phyloP scores from a whole-genome alignment of 2,888 invertebrate genomes.

The Hydriomena furcata region DNA sequence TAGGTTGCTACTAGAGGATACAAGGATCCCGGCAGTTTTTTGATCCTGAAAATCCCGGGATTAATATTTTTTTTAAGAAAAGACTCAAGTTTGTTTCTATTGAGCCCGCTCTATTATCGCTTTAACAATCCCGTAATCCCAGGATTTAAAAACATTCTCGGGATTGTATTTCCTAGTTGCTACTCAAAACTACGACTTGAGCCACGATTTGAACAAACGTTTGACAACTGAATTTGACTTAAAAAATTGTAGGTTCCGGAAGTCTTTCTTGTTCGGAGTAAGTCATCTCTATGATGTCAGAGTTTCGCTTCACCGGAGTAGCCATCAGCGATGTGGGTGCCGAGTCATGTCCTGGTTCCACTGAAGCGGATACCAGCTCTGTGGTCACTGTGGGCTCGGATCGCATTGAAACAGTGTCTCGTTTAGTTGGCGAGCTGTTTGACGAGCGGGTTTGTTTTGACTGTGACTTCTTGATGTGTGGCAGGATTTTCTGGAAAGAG shows the following conservation, averaged over 20 bases:
- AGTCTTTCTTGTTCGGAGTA: constrained; percentile 41
- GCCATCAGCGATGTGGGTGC: constrained; percentile 55
- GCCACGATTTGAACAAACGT: not conserved
- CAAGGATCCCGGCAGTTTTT: no score
- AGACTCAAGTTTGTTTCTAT: no score
- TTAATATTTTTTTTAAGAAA: no score
- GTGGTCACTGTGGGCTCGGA: constrained; percentile 71
- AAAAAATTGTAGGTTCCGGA: constrained; percentile 1
- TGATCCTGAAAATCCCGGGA: no score
- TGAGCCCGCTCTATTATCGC: no score
- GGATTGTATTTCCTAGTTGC: no score
- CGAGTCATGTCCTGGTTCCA: constrained; percentile 62
- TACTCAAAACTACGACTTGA: no score
- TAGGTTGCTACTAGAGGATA: no score
- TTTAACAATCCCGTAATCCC: no score
- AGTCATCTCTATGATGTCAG: constrained; percentile 63
- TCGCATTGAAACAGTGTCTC: constrained; percentile 56
- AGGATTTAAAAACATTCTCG: no score
- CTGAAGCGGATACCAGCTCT: constrained; percentile 66
- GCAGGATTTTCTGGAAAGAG: constrained; percentile 65
- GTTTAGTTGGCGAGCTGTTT: constrained; percentile 55
- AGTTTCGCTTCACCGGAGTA: constrained; percentile 50
- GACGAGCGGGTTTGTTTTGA: constrained; percentile 48
- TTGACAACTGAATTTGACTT: not conserved
- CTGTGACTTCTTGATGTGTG: constrained; percentile 56